These are phyloP conservation scores for Ostrea denselamellosa DNA, from an alignment of 1,140 invertebrate species.

Conservation along the genomic window DNA sequence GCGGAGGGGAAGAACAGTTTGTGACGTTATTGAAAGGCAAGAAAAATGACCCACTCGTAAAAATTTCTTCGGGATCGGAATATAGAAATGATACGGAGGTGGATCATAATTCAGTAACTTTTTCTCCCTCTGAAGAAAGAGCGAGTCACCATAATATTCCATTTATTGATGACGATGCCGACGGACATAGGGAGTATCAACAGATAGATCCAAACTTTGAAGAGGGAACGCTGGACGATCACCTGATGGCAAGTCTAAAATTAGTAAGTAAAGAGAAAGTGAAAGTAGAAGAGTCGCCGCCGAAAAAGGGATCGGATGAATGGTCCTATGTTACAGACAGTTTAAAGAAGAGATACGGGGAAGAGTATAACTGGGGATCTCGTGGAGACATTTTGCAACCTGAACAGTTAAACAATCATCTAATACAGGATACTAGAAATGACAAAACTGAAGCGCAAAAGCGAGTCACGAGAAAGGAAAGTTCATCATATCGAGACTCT, in stretches of 20 bases:
- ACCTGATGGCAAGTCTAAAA: slow-evolving; percentile 53
- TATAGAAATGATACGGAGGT: background rate
- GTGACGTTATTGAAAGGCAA: background rate
- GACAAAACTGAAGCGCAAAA: slow-evolving; percentile 7
- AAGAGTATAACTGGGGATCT: background rate
- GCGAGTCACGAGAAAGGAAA: background rate
- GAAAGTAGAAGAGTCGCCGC: background rate
- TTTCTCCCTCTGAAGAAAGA: slow-evolving; percentile 44
- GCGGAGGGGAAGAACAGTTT: slow-evolving; percentile 39
- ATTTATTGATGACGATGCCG: slow-evolving; percentile 53
- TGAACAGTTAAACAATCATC: background rate
- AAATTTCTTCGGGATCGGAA: background rate
- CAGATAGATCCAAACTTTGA: slow-evolving; percentile 14
- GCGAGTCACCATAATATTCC: slow-evolving; percentile 51
- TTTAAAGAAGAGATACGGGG: slow-evolving; percentile 40
- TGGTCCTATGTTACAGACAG: slow-evolving; percentile 57
- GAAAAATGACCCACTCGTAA: background rate
- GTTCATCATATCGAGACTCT: background rate
- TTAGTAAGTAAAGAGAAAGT: slow-evolving; percentile 36
- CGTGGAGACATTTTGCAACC: background rate
- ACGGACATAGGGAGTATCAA: slow-evolving; percentile 45
- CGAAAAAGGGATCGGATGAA: slow-evolving; percentile 52
- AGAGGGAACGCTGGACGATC: slow-evolving; percentile 52
- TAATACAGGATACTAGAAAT: background rate
- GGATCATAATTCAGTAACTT: slow-evolving; percentile 6